Conservation (phyloP, 2,888 invertebrate species). For the Germaria angustata region DNA sequence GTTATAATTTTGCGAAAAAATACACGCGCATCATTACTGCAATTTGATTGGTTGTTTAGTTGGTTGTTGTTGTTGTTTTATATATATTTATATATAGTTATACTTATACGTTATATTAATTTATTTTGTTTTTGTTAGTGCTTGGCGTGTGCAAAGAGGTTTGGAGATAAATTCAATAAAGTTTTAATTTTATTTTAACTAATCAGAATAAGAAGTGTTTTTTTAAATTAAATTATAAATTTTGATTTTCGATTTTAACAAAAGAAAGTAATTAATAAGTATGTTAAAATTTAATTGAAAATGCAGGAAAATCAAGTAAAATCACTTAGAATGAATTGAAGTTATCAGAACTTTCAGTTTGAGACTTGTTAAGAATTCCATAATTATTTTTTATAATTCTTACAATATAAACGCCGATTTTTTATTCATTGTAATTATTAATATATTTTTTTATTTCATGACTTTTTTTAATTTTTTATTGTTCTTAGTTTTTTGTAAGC, state of each 20-base stretch:
- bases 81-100: no score
- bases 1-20: conserved; percentile 63
- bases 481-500: background rate
- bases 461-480: background rate
- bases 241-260: background rate
- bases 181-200: conserved; percentile 17
- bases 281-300: background rate
- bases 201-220: background rate
- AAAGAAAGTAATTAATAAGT: background rate
- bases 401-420: background rate
- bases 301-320: background rate
- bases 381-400: background rate
- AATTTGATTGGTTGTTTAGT: conserved; percentile 65
- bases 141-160: background rate
- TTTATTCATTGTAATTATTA: background rate
- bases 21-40: conserved; percentile 66
- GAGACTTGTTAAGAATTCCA: background rate
- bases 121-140: conserved; percentile 36
- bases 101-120: conserved; percentile 2
- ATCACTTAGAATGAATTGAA: background rate
- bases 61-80: conserved; percentile 27
- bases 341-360: background rate
- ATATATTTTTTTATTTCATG: background rate
- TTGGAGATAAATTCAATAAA: conserved; percentile 6
- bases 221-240: background rate